These are phyloP conservation scores for Hesperophylax magnus DNA, from an alignment of 1,140 invertebrate species.

Conservation along the genomic window DNA sequence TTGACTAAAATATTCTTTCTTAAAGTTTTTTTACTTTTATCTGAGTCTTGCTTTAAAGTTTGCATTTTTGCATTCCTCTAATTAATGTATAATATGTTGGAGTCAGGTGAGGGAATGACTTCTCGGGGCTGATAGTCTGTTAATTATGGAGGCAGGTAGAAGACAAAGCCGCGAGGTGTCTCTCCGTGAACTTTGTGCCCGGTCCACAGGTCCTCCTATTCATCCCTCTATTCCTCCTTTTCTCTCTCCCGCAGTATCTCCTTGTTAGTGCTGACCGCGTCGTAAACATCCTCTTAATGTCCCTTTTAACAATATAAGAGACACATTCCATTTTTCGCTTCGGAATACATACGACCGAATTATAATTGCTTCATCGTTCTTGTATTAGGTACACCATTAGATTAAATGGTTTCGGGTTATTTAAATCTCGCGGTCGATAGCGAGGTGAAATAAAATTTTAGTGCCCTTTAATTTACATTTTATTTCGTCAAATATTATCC, in stretches of 20 bases:
- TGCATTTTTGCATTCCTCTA: too few relatives aligned
- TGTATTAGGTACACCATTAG: slow-evolving; percentile 25
- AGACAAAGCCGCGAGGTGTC: slow-evolving; percentile 27
- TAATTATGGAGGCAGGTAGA: slow-evolving; percentile 14
- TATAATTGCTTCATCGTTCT: slow-evolving; percentile 42
- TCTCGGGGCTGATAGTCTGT: slow-evolving; percentile 2
- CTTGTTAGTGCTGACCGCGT: slow-evolving; percentile 42
- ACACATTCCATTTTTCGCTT: slow-evolving; percentile 41
- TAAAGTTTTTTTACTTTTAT: too few relatives aligned
- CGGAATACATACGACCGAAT: slow-evolving; percentile 37
- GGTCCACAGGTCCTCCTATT: slow-evolving; percentile 10
- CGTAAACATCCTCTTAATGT: slow-evolving; percentile 48
- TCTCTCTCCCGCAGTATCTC: slow-evolving; percentile 35
- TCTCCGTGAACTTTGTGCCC: slow-evolving; percentile 32
- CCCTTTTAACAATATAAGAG: slow-evolving; percentile 28
- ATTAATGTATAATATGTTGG: too few relatives aligned
- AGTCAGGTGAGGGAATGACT: background rate
- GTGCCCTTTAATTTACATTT: slow-evolving; percentile 33
- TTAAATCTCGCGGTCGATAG: slow-evolving; percentile 19
- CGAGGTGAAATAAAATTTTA: slow-evolving; percentile 34
- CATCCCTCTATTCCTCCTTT: slow-evolving; percentile 28
- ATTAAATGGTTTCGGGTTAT: slow-evolving; percentile 26
- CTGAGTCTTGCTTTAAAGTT: too few relatives aligned
- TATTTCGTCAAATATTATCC: slow-evolving; percentile 18
- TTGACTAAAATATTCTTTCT: too few relatives aligned